Base-by-base conservation (phyloP, 2,888 invertebrate species). In the Patella ulyssiponensis region DNA sequence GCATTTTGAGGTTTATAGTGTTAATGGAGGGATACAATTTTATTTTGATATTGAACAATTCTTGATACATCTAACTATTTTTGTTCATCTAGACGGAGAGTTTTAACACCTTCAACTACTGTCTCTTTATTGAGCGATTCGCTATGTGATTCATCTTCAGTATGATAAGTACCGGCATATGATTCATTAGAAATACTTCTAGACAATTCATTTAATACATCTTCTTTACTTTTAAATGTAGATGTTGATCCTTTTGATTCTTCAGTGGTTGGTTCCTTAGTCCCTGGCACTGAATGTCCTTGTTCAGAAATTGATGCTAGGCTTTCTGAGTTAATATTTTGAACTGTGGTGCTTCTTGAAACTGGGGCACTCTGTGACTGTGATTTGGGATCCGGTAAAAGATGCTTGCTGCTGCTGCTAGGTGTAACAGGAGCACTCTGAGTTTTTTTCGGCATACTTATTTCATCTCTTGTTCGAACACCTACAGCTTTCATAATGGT, bases 401-500 rank as follows among this genome's bases (percentile, higher is more conserved):
- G 20, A 23, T 64, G 64, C 14, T 64, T 64, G 23, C 4, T 11
- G 20, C 4, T 11, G 20, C 23, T 20, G 64, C 20, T 64, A 64
- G 64, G 64, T 23, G 64, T 64, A 23, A 64, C 64, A 64, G 64
- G 64, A 23, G 64, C 64, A 64, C 64, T 64, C 64, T 64, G 64
- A 12, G 64, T 23, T 20, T 3, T 23, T 44, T 20, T 54, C n/a
- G 51, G 73, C n/a, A 20, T 73, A 52, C n/a, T 69, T 2, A 82
- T 64, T 70, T 84, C 85, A 76, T 89, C 88, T 51, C 84, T 83
- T 1, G 91, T 91, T 53, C 87, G 80, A 3, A 92, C 86, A 15
- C 92, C 92, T 44, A 92, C 90, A 12, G 90, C 88, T 79, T 92
- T 91, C 80, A 94, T 87, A 74, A 94, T 93, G 23, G 91, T 92